Percentiles rank a stretch among this genome's conserved stretches.
Conservation (phyloP, 1,140 invertebrate species). For the Drosophila seguyi region DNA sequence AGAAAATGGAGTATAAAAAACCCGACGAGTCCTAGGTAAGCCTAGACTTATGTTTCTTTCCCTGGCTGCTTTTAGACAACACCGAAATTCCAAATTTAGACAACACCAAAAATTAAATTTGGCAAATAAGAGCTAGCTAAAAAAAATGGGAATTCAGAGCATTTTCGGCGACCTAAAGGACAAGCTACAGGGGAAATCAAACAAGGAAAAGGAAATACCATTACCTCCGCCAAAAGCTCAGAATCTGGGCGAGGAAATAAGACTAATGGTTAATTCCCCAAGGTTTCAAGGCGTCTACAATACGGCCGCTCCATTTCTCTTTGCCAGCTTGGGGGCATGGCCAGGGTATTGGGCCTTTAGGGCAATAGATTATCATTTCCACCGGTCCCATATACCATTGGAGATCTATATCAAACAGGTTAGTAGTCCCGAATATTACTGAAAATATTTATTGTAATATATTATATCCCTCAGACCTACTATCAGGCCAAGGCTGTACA, state of each 20-base stretch:
- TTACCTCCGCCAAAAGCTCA: conserved; percentile 1
- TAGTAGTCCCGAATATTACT: no score
- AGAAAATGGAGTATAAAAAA: conserved; percentile 16
- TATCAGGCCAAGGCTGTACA: conserved; percentile 75
- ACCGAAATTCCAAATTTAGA: neutral
- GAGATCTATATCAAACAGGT: conserved; percentile 69
- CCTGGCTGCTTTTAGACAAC: neutral
- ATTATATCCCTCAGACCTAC: conserved; percentile 51
- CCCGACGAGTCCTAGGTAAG: conserved; percentile 17
- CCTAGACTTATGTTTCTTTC: neutral
- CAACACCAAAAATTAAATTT: neutral
- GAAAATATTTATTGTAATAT: no score
- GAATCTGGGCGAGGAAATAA: conserved; percentile 66
- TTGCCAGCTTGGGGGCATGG: conserved; percentile 68
- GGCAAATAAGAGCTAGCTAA: no score
- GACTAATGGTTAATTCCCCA: conserved; percentile 50
- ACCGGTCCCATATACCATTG: conserved; percentile 57
- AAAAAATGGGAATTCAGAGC: conserved; percentile 26
- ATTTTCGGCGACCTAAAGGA: conserved; percentile 6
- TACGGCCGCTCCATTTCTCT: conserved; percentile 55
- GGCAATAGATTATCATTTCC: conserved; percentile 67
- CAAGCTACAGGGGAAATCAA: neutral
- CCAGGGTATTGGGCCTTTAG: conserved; percentile 72
- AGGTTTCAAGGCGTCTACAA: conserved; percentile 47
- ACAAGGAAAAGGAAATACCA: neutral